A percentile compares a stretch with the other conserved stretches of the same genome.
Conservation (phyloP, 2,113 vertebrate genomes). For the Oncorhynchus kisutch region DNA sequence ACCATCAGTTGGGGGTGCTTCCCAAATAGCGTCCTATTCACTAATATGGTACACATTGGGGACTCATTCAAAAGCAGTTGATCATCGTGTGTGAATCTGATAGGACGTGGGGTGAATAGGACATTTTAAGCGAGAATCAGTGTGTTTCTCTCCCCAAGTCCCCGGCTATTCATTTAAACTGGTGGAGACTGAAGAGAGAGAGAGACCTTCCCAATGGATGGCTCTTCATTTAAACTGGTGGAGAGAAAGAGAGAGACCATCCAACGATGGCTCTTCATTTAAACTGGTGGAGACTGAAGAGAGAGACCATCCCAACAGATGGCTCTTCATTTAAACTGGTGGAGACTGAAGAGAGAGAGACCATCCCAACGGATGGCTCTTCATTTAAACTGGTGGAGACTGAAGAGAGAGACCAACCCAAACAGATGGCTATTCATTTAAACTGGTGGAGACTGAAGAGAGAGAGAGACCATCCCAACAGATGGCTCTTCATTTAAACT, state of each 20-base stretch:
- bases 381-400: constrained; percentile 35
- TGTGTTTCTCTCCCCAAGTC: background rate
- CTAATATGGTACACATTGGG: too few species aligned
- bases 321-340: constrained; percentile 38
- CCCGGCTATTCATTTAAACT: constrained; percentile 32
- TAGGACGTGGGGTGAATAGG: constrained; percentile 7
- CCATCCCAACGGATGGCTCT: constrained; percentile 25
- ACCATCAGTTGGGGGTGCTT: too few species aligned
- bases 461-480: constrained; percentile 16
- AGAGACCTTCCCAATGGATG: constrained; percentile 18
- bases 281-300: constrained; percentile 24
- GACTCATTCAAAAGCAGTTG: background rate
- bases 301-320: constrained; percentile 18
- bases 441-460: constrained; percentile 22
- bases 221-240: constrained; percentile 37
- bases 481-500: constrained; percentile 36
- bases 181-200: constrained; percentile 19
- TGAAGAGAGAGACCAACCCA: constrained; percentile 21
- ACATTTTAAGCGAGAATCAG: constrained; percentile 28
- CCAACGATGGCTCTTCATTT: constrained; percentile 36
- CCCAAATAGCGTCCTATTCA: too few species aligned
- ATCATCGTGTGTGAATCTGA: constrained; percentile 16
- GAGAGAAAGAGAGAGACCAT: constrained; percentile 14
- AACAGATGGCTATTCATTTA: constrained; percentile 34
- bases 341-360: constrained; percentile 16